These are phyloP conservation scores for Zootoca vivipara DNA, from an alignment of 2,113 vertebrate genomes.

Conservation along the genomic window DNA sequence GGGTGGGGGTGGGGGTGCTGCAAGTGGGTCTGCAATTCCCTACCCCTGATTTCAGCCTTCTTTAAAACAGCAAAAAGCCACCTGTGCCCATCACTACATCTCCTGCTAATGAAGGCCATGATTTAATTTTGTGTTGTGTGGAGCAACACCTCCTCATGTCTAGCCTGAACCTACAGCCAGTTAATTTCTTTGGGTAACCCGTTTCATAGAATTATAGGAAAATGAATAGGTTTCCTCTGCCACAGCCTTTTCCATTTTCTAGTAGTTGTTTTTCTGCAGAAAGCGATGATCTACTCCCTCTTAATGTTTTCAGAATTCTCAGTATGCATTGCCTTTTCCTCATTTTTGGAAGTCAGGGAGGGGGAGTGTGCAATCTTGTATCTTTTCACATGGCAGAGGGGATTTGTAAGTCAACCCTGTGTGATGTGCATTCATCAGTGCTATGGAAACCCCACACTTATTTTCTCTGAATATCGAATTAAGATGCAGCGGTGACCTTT, in stretches of 20 bases:
- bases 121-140: not conserved
- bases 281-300: not conserved
- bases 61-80: not conserved
- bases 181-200: not conserved
- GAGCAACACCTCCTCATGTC: not conserved
- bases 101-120: not conserved
- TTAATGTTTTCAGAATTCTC: not conserved
- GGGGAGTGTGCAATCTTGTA: not conserved
- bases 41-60: too few relatives aligned
- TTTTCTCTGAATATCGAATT: not conserved
- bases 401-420: conserved; percentile 23
- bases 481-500: conserved; percentile 53
- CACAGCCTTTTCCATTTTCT: not conserved
- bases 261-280: not conserved
- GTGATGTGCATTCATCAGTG: not conserved
- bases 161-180: not conserved
- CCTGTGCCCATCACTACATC: too few relatives aligned
- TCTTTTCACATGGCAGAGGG: not conserved
- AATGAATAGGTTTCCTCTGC: not conserved
- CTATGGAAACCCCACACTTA: not conserved
- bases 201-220: not conserved
- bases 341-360: not conserved
- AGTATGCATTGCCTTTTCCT: not conserved
- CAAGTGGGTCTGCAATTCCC: too few relatives aligned
- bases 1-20: too few relatives aligned